A percentile compares a stretch with the other conserved stretches of the same genome.
phyloP scores from a whole-genome alignment of 2,797 vertebrate genomes.

The Ptychadena robeensis region DNA sequence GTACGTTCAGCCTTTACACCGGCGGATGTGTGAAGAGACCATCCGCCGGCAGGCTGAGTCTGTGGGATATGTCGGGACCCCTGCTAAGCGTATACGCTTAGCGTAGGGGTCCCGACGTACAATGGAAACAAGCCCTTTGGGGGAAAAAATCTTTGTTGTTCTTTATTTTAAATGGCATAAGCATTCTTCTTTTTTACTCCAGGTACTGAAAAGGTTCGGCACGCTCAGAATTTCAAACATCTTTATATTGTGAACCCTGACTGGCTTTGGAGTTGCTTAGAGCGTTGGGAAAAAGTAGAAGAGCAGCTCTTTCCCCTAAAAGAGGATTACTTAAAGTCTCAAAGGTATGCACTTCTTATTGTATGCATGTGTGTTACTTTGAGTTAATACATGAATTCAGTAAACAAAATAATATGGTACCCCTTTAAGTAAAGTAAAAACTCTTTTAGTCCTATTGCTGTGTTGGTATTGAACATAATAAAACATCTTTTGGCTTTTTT shows the following conservation, averaged over 20 bases:
- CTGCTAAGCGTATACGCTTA: no score
- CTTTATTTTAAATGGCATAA: not conserved
- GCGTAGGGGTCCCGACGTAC: no score
- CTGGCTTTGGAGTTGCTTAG: constrained; percentile 97
- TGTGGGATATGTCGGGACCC: no score
- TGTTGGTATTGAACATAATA: no score
- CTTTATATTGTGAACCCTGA: constrained; percentile 93
- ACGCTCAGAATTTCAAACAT: constrained; percentile 87
- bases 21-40: no score
- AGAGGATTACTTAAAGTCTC: constrained; percentile 84
- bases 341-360: constrained; percentile 74
- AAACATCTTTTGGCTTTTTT: not conserved
- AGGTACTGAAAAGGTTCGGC: constrained; percentile 97
- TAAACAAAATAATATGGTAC: no score
- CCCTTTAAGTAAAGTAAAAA: no score
- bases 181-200: not conserved
- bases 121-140: no score
- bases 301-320: constrained; percentile 91
- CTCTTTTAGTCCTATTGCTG: no score
- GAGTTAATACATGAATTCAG: not conserved
- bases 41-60: no score
- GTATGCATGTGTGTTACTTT: not conserved
- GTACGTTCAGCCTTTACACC: no score
- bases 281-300: constrained; percentile 96
- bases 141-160: no score